Evolutionary conservation across 1,140 invertebrate genomes (phyloP), one percentile per base, ranked within the genome.

Genomic region (Dermatophagoides farinae): DNA sequence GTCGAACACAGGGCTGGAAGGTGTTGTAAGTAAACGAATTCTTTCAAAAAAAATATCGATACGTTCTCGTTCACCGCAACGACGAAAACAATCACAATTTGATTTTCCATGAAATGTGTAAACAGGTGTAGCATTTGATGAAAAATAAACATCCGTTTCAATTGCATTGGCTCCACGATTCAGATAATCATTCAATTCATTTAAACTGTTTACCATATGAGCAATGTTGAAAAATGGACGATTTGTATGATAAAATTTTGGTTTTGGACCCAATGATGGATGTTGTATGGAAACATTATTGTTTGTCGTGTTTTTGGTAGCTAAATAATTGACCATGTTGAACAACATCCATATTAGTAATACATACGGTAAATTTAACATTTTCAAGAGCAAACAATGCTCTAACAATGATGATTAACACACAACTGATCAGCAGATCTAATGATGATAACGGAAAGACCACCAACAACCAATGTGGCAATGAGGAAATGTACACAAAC

Each of bases 121-220:
- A 11, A 62, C 52, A 2, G 66, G 59, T 12, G 62, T 58, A 11
- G 67, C 67, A 40, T 68, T 64, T 0, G 10, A 37, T 16, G 62
- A 51, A 49, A 68, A 68, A 16, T 58, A 62, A 11, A 68, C 61
- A 62, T 68, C 67, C 0, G 65, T 60, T 60, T 68, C 67, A 10
- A 68, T 61, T 14, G 66, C 66, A 54, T 68, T 68, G 0, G 67
- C 66, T 22, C 67, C 67, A 22, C 60, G 46, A 1, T 40, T 43
- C 25, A 68, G 43, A 25, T 62, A 66, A 1, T 66, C 40, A n/a
- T 68, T 61, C 16, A 68, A 39, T 49, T 68, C 67, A 25, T 59
- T 59, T 16, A 68, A 54, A 0, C 66, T 67, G 49, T 68, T 68
- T 5, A 67, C 67, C 67, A 68, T 68, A 38, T 68, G 67, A 22